Evolutionary conservation across 2,797 vertebrate species (phyloP).

Genomic region (Gallirallus australis): DNA sequence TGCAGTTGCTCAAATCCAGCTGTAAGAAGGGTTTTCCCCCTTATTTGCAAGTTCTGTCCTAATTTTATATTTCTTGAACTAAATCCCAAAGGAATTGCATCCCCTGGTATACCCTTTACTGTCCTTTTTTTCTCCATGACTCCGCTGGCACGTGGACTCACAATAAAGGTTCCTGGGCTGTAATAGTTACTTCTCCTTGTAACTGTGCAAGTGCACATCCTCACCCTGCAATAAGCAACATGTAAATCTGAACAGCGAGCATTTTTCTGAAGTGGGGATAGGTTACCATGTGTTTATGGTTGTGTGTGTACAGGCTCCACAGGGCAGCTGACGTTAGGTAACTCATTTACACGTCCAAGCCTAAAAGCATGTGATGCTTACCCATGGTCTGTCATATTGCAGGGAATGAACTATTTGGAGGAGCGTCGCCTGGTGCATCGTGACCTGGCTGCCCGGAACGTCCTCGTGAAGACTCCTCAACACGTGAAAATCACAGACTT

Average conservation of each 20-base stretch:
- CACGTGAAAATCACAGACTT: conserved; percentile 97
- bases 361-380: background rate
- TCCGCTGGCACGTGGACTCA: background rate
- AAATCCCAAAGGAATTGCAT: background rate
- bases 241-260: rapidly evolving
- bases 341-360: rapidly evolving
- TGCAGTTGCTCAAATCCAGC: background rate
- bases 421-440: conserved; percentile 93
- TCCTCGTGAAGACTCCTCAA: conserved; percentile 91
- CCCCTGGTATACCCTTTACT: background rate
- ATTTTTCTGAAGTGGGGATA: background rate
- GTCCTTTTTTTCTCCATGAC: background rate
- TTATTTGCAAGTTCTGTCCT: background rate
- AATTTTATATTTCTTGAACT: background rate
- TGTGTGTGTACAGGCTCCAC: too few species aligned
- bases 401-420: conserved; percentile 97
- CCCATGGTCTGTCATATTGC: background rate
- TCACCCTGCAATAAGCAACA: background rate
- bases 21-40: background rate
- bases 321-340: background rate
- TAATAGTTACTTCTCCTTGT: background rate
- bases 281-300: rapidly evolving
- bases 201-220: background rate
- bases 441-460: conserved; percentile 93
- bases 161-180: background rate